Evolutionary conservation across 2,113 vertebrate species (phyloP), one percentile per base, ranked within the genome.

Genomic region (Eurystomus gularis): DNA sequence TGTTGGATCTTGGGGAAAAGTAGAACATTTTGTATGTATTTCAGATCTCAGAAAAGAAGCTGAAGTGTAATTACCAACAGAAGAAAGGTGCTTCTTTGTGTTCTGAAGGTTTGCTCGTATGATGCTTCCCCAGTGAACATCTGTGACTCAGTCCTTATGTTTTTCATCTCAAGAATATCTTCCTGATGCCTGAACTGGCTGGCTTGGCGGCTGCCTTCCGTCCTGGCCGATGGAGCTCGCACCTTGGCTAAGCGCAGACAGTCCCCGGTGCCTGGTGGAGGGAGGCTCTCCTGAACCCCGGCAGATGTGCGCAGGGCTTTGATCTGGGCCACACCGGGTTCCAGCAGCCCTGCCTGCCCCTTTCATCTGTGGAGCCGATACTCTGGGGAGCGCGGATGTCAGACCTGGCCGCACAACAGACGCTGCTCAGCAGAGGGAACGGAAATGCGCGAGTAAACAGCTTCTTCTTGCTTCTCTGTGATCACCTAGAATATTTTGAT

Each of bases 351-450:
- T 24, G 60, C 61, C 64, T n/a, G 4, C 19, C 79, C 57, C 65
- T 86, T 93, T 85, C 93, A 93, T 51, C 93, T 52, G 75, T 2
- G 2, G n/a, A 11, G 25, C 61, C 3, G 7, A 17, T 51, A 61
- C 95, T 93, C 91, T 1, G 33, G 86, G 90, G 86, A 93, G 19
- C 15, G 2, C 0, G 31, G 78, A 66, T 72, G 57, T 65, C 83
- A 54, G 87, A 37, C 33, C 95, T 95, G 96, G 95, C 90, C 5
- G 0, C 88, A 83, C 94, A 83, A 95, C 96, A 94, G 54, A 76
- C 39, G 5, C 84, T 6, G 17, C 51, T 40, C 64, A 4, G 64
- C 68, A 58, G 35, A 35, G 37, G 28, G 89, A 87, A 16, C 1
- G 24, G 88, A 81, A 89, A 70, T n/a, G 65, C 3, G 0, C 0